Evolutionary conservation across 1,140 invertebrate genomes (phyloP).

Genomic region (Drosophila triauraria): DNA sequence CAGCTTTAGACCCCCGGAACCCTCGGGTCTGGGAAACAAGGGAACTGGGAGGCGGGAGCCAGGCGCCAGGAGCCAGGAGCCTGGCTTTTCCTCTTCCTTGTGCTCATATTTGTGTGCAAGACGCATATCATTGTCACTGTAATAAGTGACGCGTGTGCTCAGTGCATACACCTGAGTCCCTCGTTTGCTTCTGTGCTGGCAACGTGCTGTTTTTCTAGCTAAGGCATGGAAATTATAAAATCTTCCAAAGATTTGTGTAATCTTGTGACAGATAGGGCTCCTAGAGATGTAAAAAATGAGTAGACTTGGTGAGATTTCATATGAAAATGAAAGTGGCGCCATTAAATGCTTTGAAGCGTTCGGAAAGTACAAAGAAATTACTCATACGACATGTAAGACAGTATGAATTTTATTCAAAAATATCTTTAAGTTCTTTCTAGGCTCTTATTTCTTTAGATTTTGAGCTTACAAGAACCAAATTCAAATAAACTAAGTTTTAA

Average conservation of each 20-base stretch:
- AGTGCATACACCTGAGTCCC: conserved; percentile 55
- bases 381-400: neutral
- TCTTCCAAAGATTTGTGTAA: neutral
- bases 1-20: conserved; percentile 17
- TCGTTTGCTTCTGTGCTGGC: neutral
- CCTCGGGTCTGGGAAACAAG: neutral
- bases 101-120: conserved; percentile 54
- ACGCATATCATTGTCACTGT: conserved; percentile 78
- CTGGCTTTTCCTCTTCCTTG: conserved; percentile 11
- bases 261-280: rapidly evolving
- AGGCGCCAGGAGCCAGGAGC: neutral
- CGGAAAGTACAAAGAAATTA: too few species aligned
- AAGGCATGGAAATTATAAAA: neutral
- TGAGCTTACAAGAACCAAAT: too few species aligned
- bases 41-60: neutral
- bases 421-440: neutral
- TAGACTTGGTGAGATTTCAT: too few species aligned
- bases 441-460: too few species aligned
- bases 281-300: too few species aligned
- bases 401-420: neutral
- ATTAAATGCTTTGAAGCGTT: too few species aligned
- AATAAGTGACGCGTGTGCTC: conserved; percentile 78
- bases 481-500: too few species aligned
- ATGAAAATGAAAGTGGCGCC: too few species aligned
- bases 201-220: neutral